A percentile compares a stretch with the other conserved stretches of the same genome.
These are phyloP conservation scores for Actias luna DNA, from an alignment of 2,888 invertebrate species.

Conservation along the genomic window DNA sequence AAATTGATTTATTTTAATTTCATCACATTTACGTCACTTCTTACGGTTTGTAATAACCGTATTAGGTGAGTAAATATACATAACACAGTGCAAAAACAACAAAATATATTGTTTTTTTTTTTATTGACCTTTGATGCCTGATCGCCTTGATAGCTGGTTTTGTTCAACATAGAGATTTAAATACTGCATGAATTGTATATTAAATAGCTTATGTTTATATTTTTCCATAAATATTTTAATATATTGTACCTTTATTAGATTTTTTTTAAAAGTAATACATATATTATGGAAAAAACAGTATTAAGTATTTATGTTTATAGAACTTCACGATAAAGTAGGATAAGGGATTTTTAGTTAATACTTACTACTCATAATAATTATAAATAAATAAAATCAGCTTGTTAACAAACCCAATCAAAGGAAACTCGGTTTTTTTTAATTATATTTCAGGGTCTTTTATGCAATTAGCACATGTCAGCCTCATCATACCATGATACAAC, in stretches of 20 bases:
- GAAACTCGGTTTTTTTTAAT: no score
- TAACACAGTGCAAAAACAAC: background rate
- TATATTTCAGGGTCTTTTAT: no score
- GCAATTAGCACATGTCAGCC: no score
- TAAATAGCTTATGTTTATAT: background rate
- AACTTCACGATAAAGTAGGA: no score
- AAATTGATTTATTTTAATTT: background rate
- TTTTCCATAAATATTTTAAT: background rate
- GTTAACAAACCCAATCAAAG: no score
- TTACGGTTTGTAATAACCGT: background rate
- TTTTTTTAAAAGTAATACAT: no score
- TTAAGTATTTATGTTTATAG: no score
- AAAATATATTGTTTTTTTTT: conserved; percentile 15
- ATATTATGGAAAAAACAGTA: no score
- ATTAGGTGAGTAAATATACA: background rate
- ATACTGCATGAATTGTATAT: conserved; percentile 1
- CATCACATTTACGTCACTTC: background rate
- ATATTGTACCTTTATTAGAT: background rate
- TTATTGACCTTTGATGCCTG: conserved; percentile 8
- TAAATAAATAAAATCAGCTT: no score
- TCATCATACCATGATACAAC: no score
- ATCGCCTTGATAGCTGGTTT: conserved; percentile 7
- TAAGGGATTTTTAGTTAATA: no score
- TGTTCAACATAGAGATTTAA: background rate
- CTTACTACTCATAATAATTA: no score